phyloP scores from a whole-genome alignment of 2,888 invertebrate genomes.

The Nezara viridula region DNA sequence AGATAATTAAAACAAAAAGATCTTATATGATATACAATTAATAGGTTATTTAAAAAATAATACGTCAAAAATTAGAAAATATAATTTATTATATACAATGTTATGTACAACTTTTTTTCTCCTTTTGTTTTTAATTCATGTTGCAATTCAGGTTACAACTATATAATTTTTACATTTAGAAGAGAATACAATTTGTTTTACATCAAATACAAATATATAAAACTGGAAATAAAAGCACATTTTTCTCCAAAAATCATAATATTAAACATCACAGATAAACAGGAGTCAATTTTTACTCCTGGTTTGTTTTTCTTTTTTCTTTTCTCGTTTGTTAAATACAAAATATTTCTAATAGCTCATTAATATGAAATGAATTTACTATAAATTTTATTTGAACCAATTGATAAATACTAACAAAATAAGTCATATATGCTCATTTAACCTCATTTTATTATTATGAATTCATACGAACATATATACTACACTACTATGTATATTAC shows the following conservation, averaged over 20 bases:
- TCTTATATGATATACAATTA: too few relatives aligned
- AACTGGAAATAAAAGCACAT: slow-evolving; percentile 21
- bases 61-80: slow-evolving; percentile 43
- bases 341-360: not conserved
- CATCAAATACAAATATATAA: slow-evolving; percentile 23
- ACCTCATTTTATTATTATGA: too few relatives aligned
- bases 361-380: not conserved
- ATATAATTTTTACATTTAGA: not conserved
- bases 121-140: not conserved
- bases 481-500: too few relatives aligned
- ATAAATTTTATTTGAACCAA: not conserved
- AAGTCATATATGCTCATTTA: too few relatives aligned
- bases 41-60: slow-evolving; percentile 16
- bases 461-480: too few relatives aligned
- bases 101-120: slow-evolving; percentile 20
- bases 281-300: slow-evolving; percentile 28
- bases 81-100: slow-evolving; percentile 55
- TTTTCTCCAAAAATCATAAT: not conserved
- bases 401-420: not conserved
- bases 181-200: not conserved
- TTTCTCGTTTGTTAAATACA: not conserved
- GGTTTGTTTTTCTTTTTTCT: not conserved
- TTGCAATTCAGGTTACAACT: not conserved
- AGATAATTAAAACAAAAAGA: too few relatives aligned
- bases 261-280: slow-evolving; percentile 55